Conservation (phyloP, 2,797 vertebrate genomes). For the Moxostoma hubbsi region DNA sequence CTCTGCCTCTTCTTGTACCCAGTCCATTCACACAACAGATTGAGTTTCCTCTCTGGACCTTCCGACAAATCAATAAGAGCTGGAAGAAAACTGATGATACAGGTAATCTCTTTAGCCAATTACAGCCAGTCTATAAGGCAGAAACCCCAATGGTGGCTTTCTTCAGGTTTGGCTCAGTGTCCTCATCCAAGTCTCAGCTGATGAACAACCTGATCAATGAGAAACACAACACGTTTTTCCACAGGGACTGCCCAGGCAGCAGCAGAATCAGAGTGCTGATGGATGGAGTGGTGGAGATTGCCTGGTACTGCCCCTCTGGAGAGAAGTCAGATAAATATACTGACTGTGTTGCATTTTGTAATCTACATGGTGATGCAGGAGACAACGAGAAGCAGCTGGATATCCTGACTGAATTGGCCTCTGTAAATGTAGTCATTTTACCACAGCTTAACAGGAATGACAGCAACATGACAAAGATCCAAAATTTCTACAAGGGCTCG, state of each 20-base stretch:
- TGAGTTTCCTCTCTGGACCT: slow-evolving; percentile 74
- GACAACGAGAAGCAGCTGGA: slow-evolving; percentile 61
- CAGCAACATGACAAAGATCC: slow-evolving; percentile 44
- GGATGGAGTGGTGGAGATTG: slow-evolving; percentile 78
- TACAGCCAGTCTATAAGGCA: slow-evolving; percentile 60
- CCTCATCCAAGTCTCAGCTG: slow-evolving; percentile 75
- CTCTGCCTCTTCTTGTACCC: slow-evolving; percentile 79
- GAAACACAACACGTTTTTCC: slow-evolving; percentile 69
- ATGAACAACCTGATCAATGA: slow-evolving; percentile 68
- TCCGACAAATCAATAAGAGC: slow-evolving; percentile 67
- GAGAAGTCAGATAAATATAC: slow-evolving; percentile 64
- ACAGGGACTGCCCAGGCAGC: slow-evolving; percentile 66
- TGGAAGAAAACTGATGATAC: slow-evolving; percentile 61
- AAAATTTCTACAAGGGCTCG: slow-evolving; percentile 33
- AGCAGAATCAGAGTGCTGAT: slow-evolving; percentile 69
- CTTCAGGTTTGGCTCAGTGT: slow-evolving; percentile 70
- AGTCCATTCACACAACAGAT: slow-evolving; percentile 64
- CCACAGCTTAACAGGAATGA: slow-evolving; percentile 40
- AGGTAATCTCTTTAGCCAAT: slow-evolving; percentile 41
- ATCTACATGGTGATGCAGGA: slow-evolving; percentile 68
- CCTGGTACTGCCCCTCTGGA: slow-evolving; percentile 75
- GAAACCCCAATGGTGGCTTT: slow-evolving; percentile 74
- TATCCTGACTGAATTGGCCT: slow-evolving; percentile 69
- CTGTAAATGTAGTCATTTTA: slow-evolving; percentile 71
- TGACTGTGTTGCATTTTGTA: slow-evolving; percentile 59